Percentiles rank a stretch among this genome's conserved stretches.
phyloP scores from a whole-genome alignment of 2,113 vertebrate genomes.

The Albula glossodonta region DNA sequence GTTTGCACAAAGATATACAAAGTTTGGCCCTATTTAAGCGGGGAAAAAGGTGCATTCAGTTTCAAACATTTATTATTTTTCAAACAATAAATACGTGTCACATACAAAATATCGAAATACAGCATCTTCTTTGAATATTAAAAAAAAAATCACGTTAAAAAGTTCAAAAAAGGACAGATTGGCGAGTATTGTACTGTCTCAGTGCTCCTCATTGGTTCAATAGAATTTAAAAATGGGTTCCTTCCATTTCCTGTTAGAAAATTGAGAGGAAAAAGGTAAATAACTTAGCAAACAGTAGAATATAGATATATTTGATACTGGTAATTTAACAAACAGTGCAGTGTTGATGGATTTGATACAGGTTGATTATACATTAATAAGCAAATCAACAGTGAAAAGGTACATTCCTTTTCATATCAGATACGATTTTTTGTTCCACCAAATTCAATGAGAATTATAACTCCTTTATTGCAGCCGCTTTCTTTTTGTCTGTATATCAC shows the following conservation, averaged over 20 bases:
- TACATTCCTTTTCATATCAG: too few species aligned
- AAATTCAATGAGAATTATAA: not conserved
- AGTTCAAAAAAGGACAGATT: not conserved
- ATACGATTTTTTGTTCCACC: not conserved
- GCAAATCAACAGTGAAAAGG: not conserved
- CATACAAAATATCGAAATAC: not conserved
- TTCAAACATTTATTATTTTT: slow-evolving; percentile 19
- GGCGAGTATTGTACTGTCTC: not conserved
- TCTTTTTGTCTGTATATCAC: too few species aligned
- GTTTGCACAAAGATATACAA: not conserved
- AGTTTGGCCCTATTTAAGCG: not conserved
- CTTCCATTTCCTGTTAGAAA: slow-evolving; percentile 47
- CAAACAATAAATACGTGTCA: slow-evolving; percentile 25
- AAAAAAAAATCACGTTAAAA: not conserved
- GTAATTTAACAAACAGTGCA: too few species aligned
- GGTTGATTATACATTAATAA: not conserved
- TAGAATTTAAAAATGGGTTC: slow-evolving; percentile 55
- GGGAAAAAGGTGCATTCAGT: not conserved
- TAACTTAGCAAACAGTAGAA: not conserved
- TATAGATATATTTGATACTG: too few species aligned
- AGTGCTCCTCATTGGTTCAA: not conserved
- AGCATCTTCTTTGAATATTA: not conserved
- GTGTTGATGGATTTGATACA: too few species aligned
- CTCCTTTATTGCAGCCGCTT: too few species aligned
- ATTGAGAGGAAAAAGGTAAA: slow-evolving; percentile 27